Conservation (phyloP, 1,140 invertebrate species). For the Hesperophylax magnus region DNA sequence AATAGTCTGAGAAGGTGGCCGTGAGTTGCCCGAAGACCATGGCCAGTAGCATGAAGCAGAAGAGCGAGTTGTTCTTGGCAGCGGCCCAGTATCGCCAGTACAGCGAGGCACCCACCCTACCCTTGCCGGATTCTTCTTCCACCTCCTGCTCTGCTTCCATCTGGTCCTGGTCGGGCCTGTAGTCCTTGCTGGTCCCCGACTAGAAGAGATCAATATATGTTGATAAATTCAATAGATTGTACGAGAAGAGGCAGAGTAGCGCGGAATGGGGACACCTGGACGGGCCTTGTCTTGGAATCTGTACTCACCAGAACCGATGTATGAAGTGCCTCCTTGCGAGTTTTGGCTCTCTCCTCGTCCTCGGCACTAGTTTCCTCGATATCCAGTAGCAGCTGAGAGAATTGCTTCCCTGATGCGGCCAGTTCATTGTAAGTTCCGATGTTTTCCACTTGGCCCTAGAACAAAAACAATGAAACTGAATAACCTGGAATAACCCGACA, state of each 20-base stretch:
- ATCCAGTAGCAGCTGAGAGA: conserved; percentile 74
- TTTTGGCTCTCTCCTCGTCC: conserved; percentile 57
- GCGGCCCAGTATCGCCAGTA: conserved; percentile 81
- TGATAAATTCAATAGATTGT: too few relatives aligned
- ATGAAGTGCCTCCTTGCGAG: conserved; percentile 56
- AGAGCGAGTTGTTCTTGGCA: conserved; percentile 74
- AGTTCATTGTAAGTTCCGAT: conserved; percentile 73
- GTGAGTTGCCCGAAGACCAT: conserved; percentile 80
- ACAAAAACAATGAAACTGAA: conserved; percentile 67
- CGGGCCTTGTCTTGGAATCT: too few relatives aligned
- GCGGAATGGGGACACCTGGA: too few relatives aligned
- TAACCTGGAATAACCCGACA: too few relatives aligned
- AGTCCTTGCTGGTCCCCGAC: not conserved
- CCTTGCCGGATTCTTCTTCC: conserved; percentile 66
- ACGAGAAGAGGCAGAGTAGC: too few relatives aligned
- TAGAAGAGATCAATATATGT: not conserved
- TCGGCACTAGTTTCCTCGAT: conserved; percentile 60
- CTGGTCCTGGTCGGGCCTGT: conserved; percentile 3
- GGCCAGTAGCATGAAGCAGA: conserved; percentile 73
- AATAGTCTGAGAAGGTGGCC: conserved; percentile 83
- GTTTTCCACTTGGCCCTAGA: conserved; percentile 68
- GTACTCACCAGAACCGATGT: conserved; percentile 45
- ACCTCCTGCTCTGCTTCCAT: conserved; percentile 55
- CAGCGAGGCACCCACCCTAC: conserved; percentile 71
- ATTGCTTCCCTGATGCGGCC: conserved; percentile 74